These are phyloP conservation scores for Cylas formicarius DNA, from an alignment of 1,140 invertebrate genomes.

Conservation along the genomic window DNA sequence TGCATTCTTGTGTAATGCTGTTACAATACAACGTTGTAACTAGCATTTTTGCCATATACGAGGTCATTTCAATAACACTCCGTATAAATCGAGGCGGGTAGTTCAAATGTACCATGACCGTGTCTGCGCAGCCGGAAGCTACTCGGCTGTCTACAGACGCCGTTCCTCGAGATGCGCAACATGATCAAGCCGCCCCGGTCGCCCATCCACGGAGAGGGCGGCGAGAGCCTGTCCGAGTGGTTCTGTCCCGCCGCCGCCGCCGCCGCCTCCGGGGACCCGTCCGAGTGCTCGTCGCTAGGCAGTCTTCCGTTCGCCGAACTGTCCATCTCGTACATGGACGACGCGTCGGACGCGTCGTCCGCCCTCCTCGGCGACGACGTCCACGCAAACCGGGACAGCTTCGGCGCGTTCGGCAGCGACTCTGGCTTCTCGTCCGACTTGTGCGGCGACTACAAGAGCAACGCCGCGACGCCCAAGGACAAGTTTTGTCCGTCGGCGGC, in stretches of 20 bases:
- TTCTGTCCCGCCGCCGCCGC: constrained; percentile 32
- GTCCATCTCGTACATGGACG: constrained; percentile 40
- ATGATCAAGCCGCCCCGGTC: constrained; percentile 48
- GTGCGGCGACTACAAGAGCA: constrained; percentile 37
- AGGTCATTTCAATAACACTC: too few relatives aligned
- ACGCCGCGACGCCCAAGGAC: constrained; percentile 33
- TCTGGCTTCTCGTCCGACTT: constrained; percentile 41
- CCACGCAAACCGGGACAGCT: constrained; percentile 23
- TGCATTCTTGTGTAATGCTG: too few relatives aligned
- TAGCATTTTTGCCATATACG: too few relatives aligned
- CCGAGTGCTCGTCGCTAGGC: constrained; percentile 39
- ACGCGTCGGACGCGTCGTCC: constrained; percentile 34
- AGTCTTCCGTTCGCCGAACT: constrained; percentile 39
- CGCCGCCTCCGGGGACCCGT: constrained; percentile 17
- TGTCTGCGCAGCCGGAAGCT: constrained; percentile 47
- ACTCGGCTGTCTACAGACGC: constrained; percentile 53
- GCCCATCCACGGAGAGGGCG: constrained; percentile 35
- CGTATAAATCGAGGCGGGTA: too few relatives aligned
- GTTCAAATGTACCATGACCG: too few relatives aligned
- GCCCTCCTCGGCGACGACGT: constrained; percentile 14
- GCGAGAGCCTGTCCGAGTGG: constrained; percentile 40
- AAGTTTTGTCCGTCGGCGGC: constrained; percentile 36
- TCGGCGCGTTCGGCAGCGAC: constrained; percentile 38
- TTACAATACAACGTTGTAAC: too few relatives aligned
- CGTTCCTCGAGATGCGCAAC: constrained; percentile 48